Percentiles rank a stretch among this genome's conserved stretches.
Evolutionary conservation across 1,140 invertebrate genomes (phyloP).

Genomic region (Drosophila bocki): DNA sequence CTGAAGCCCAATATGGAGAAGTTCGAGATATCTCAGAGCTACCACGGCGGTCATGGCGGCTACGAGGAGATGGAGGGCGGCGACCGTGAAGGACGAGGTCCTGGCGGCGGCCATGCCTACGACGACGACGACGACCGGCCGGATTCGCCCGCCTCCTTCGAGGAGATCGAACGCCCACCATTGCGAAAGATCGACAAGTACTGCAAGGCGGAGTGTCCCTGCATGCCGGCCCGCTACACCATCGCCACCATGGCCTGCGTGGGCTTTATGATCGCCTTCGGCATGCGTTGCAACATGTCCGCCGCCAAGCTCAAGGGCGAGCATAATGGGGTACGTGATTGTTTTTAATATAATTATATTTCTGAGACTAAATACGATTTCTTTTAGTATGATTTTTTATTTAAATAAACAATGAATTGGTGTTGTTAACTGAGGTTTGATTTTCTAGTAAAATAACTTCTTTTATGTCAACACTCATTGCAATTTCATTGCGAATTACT

Average conservation of each 20-base stretch:
- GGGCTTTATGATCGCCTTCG: conserved; percentile 97
- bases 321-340: conserved; percentile 85
- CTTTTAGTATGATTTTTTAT: neutral
- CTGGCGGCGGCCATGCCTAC: conserved; percentile 85
- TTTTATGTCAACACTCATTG: neutral
- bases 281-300: conserved; percentile 98
- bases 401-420: neutral
- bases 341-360: neutral
- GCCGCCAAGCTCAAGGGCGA: conserved; percentile 94
- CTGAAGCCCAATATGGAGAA: conserved; percentile 86
- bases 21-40: conserved; percentile 87
- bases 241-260: conserved; percentile 94
- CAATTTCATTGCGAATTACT: neutral
- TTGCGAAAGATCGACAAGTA: conserved; percentile 95
- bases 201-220: conserved; percentile 94
- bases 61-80: conserved; percentile 86
- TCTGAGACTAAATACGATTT: neutral
- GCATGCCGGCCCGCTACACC: conserved; percentile 94
- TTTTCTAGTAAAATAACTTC: no score
- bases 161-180: conserved; percentile 91
- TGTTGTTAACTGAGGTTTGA: neutral
- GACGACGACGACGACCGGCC: conserved; percentile 87
- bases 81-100: conserved; percentile 85
- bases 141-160: conserved; percentile 89
- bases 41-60: conserved; percentile 84